Conservation (phyloP, 2,797 vertebrate genomes). For the Neopelma chrysocephalum region DNA sequence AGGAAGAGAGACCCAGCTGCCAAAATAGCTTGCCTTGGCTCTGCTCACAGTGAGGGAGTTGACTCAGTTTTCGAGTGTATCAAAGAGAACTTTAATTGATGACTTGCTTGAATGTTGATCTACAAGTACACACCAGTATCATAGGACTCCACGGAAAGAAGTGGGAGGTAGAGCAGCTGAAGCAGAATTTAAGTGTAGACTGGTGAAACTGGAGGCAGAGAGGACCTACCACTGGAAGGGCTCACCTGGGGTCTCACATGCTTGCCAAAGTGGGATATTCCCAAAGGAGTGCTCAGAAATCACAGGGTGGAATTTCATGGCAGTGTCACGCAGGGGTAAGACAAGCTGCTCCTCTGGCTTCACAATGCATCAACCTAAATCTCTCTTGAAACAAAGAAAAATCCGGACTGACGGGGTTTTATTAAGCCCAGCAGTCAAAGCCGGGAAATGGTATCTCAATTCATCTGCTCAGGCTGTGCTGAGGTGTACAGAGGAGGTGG, state of each 20-base stretch:
- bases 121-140: accelerated
- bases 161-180: neutral
- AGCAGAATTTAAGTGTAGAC: neutral
- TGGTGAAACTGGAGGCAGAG: neutral
- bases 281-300: neutral
- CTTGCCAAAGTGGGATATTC: neutral
- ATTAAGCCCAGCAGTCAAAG: neutral
- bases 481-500: neutral
- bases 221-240: neutral
- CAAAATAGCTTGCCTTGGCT: conserved; percentile 29
- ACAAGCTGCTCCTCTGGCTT: neutral
- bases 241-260: neutral
- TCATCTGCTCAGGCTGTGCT: neutral
- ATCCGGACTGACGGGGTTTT: neutral
- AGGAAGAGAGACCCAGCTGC: conserved; percentile 18
- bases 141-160: neutral
- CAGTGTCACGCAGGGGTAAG: accelerated
- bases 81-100: neutral
- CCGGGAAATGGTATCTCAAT: neutral
- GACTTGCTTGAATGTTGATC: neutral
- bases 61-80: neutral
- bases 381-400: neutral
- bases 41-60: neutral
- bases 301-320: neutral
- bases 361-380: neutral